phyloP scores from a whole-genome alignment of 2,113 vertebrate genomes.

The Argyrosomus japonicus region DNA sequence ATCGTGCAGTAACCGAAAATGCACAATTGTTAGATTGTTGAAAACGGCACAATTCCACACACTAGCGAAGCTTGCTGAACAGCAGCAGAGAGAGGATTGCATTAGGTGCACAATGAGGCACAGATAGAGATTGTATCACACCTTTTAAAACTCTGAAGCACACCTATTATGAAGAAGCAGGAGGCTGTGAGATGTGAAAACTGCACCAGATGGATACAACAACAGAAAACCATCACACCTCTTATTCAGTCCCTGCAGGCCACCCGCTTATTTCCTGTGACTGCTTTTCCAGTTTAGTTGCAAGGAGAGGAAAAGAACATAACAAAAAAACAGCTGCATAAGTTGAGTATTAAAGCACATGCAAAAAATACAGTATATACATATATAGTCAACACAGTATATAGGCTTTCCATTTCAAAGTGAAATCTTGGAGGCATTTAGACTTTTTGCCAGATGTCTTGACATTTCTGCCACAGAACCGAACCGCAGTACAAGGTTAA shows the following conservation, averaged over 20 bases:
- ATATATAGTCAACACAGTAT: background rate
- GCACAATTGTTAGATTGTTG: background rate
- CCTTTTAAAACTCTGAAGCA: slow-evolving; percentile 63
- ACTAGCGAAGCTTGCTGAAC: slow-evolving; percentile 23
- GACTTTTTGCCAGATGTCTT: slow-evolving; percentile 32
- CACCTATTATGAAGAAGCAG: slow-evolving; percentile 69
- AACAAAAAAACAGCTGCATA: slow-evolving; percentile 60
- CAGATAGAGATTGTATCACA: slow-evolving; percentile 58
- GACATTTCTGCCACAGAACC: background rate
- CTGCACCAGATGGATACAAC: slow-evolving; percentile 67
- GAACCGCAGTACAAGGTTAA: slow-evolving; percentile 14
- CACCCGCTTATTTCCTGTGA: slow-evolving; percentile 61
- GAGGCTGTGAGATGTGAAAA: slow-evolving; percentile 70
- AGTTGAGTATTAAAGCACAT: slow-evolving; percentile 27
- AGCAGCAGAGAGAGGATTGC: slow-evolving; percentile 15
- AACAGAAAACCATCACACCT: slow-evolving; percentile 70
- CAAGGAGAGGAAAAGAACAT: slow-evolving; percentile 25
- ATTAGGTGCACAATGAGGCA: slow-evolving; percentile 46
- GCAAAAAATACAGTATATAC: background rate
- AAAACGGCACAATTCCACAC: slow-evolving; percentile 11
- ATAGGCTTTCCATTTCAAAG: background rate
- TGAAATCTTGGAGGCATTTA: slow-evolving; percentile 3
- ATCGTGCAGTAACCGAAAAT: slow-evolving; percentile 5
- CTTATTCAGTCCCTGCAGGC: slow-evolving; percentile 61
- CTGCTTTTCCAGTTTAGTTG: slow-evolving; percentile 54